These are phyloP conservation scores for Pseudococcus viburni DNA, from an alignment of 2,888 invertebrate genomes.

Conservation along the genomic window DNA sequence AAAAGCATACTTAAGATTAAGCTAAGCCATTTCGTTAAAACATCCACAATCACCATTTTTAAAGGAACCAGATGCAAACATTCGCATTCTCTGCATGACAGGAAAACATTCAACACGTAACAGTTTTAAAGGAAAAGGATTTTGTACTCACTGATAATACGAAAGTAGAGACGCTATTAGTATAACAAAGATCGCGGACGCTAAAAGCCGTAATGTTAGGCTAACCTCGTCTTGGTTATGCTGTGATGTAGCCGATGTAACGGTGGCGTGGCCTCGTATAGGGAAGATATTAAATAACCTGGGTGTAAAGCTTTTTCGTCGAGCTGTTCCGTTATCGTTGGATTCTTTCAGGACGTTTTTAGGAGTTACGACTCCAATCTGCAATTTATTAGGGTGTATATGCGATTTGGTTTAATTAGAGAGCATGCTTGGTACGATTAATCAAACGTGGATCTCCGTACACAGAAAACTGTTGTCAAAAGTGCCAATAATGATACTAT, in stretches of 20 bases:
- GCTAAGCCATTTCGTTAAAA: not conserved
- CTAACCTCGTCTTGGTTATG: conserved; percentile 63
- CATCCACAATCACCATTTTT: conserved; percentile 36
- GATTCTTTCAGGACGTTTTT: conserved; percentile 76
- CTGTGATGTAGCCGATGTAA: conserved; percentile 33
- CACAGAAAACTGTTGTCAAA: no score
- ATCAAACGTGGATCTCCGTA: no score
- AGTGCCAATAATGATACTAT: no score
- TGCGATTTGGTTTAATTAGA: not conserved
- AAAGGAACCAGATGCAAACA: not conserved
- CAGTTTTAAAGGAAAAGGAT: conserved; percentile 18
- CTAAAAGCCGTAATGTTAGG: conserved; percentile 55
- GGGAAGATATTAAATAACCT: conserved; percentile 61
- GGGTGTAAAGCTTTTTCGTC: conserved; percentile 63
- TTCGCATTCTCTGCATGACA: not conserved
- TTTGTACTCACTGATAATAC: conserved; percentile 42
- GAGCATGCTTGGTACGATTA: no score
- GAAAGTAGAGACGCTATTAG: conserved; percentile 41
- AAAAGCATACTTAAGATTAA: not conserved
- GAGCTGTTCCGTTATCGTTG: conserved; percentile 69
- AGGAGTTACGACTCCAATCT: conserved; percentile 71
- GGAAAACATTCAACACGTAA: conserved; percentile 23
- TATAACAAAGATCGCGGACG: conserved; percentile 45
- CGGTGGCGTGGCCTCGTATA: conserved; percentile 58
- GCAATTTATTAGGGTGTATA: not conserved